These are phyloP conservation scores for Eudorcas thomsonii DNA, from an alignment of 2,113 vertebrate genomes.

Conservation along the genomic window DNA sequence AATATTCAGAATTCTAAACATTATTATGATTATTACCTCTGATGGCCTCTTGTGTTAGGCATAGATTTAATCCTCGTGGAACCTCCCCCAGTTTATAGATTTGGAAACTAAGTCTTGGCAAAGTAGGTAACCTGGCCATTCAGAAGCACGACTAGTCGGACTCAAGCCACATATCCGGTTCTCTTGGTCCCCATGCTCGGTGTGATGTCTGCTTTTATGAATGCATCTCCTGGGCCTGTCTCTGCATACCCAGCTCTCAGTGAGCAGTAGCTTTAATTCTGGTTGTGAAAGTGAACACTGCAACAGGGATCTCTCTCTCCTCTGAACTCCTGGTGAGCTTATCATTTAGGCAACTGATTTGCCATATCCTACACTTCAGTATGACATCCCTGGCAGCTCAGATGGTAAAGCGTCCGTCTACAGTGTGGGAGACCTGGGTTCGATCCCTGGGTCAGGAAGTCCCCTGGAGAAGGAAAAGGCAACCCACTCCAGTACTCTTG, in stretches of 20 bases:
- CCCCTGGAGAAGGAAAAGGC: too few species aligned
- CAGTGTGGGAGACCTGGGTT: too few species aligned
- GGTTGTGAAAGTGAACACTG: background rate
- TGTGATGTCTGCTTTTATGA: rapidly evolving
- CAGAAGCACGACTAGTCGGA: background rate
- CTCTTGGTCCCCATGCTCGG: background rate
- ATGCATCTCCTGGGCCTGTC: rapidly evolving
- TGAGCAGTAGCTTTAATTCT: background rate
- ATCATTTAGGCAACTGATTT: background rate
- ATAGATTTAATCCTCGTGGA: background rate
- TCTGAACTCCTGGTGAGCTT: background rate
- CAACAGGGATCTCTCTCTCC: background rate
- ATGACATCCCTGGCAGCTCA: too few species aligned
- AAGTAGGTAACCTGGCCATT: background rate
- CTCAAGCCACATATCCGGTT: background rate
- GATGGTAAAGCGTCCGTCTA: too few species aligned
- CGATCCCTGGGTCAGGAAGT: too few species aligned
- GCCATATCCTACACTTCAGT: background rate
- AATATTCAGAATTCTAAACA: background rate
- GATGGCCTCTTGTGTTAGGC: background rate
- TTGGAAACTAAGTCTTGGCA: background rate
- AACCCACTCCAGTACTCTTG: too few species aligned
- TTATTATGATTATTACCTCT: background rate
- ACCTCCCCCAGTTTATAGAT: background rate
- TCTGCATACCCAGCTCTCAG: background rate